phyloP scores from a whole-genome alignment of 2,797 vertebrate species.

The Falco cherrug region DNA sequence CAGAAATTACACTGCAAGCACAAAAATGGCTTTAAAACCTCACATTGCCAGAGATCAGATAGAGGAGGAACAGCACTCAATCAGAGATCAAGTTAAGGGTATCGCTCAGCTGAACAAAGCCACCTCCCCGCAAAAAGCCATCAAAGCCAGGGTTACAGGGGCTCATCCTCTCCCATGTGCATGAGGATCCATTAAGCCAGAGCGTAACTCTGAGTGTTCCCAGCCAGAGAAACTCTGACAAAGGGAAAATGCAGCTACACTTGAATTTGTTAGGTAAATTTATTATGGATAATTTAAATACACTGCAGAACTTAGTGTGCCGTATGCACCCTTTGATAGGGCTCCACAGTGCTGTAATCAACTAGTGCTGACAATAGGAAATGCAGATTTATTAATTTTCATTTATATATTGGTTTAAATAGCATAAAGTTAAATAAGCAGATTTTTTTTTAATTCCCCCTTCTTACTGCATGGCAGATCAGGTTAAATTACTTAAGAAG shows the following conservation, averaged over 20 bases:
- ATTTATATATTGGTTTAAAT: slow-evolving; percentile 50
- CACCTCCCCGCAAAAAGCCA: background rate
- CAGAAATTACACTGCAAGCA: background rate
- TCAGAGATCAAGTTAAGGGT: background rate
- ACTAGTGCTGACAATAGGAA: slow-evolving; percentile 42
- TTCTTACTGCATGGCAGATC: slow-evolving; percentile 24
- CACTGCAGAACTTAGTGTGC: slow-evolving; percentile 28
- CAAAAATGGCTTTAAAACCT: slow-evolving; percentile 1
- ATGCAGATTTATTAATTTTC: slow-evolving; percentile 58
- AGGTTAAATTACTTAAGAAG: slow-evolving; percentile 37
- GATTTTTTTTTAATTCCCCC: background rate
- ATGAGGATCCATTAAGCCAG: background rate
- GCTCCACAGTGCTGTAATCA: slow-evolving; percentile 50
- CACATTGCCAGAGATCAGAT: background rate
- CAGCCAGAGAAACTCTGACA: background rate
- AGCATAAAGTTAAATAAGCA: slow-evolving; percentile 40
- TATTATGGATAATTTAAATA: slow-evolving; percentile 54
- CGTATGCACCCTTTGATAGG: background rate
- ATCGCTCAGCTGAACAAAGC: background rate
- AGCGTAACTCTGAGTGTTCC: background rate
- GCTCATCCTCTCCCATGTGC: background rate
- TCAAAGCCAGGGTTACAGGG: background rate
- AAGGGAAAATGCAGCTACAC: slow-evolving; percentile 1
- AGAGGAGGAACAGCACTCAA: background rate
- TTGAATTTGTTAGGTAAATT: slow-evolving; percentile 49